A percentile compares a stretch with the other conserved stretches of the same genome.
Evolutionary conservation across 2,888 invertebrate species (phyloP).

Genomic region (Odiellus spinosus): DNA sequence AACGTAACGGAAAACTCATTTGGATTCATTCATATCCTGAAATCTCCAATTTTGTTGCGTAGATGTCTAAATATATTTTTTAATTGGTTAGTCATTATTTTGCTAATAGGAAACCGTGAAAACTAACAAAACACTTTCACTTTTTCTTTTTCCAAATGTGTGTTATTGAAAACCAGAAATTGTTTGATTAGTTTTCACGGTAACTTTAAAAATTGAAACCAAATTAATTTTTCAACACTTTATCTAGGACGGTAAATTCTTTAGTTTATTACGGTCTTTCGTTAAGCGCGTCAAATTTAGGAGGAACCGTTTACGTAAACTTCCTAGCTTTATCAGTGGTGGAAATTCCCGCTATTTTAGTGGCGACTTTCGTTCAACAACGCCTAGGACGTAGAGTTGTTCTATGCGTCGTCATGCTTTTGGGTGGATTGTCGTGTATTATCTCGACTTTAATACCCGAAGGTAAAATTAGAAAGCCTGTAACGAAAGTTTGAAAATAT

Average conservation of each 20-base stretch:
- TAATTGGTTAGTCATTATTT: conserved; percentile 34
- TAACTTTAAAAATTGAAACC: too few relatives aligned
- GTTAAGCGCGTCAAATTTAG: conserved; percentile 54
- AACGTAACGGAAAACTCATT: too few relatives aligned
- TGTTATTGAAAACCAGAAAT: too few relatives aligned
- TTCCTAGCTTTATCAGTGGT: conserved; percentile 36
- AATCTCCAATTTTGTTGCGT: conserved; percentile 44
- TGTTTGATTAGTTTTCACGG: too few relatives aligned
- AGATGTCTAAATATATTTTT: conserved; percentile 52
- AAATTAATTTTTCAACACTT: too few relatives aligned
- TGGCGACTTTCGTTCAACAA: conserved; percentile 79
- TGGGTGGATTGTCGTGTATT: conserved; percentile 68
- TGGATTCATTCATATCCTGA: too few relatives aligned
- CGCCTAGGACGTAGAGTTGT: conserved; percentile 66
- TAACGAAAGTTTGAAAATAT: too few relatives aligned
- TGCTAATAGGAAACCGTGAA: too few relatives aligned
- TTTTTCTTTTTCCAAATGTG: too few relatives aligned
- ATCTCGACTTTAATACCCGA: conserved; percentile 64
- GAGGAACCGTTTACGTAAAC: conserved; percentile 56
- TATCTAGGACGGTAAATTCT: conserved; percentile 54
- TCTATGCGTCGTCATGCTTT: conserved; percentile 63
- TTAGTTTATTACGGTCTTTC: conserved; percentile 61
- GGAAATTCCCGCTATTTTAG: conserved; percentile 47
- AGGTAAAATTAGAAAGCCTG: too few relatives aligned
- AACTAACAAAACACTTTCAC: too few relatives aligned